phyloP scores from a whole-genome alignment of 2,113 vertebrate species.

The Pogonocichla stellata region DNA sequence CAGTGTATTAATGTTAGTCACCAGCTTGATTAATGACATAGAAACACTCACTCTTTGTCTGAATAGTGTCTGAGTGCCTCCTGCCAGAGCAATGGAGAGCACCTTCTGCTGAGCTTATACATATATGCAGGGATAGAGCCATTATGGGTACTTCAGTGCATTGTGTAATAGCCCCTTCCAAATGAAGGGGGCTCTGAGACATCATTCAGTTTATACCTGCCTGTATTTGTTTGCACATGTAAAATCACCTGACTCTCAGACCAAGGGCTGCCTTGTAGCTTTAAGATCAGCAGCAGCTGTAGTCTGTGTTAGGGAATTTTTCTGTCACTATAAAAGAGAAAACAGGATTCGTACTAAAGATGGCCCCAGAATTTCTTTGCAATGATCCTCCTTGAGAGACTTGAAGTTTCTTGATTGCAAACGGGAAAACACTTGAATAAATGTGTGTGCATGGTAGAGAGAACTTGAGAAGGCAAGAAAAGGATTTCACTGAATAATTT shows the following conservation, averaged over 20 bases:
- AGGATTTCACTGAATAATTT: not conserved
- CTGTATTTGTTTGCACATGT: not conserved
- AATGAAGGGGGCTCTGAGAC: slow-evolving; percentile 10
- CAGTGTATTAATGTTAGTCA: not conserved
- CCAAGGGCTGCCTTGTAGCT: not conserved
- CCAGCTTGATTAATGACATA: slow-evolving; percentile 17
- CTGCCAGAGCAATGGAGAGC: slow-evolving; percentile 1
- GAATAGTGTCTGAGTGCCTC: slow-evolving; percentile 6
- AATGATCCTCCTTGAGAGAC: not conserved
- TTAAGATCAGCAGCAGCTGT: not conserved
- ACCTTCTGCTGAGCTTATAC: slow-evolving; percentile 6
- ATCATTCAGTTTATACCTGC: not conserved
- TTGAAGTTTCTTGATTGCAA: not conserved
- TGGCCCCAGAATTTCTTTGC: not conserved
- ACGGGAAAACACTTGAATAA: not conserved
- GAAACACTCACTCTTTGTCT: slow-evolving; percentile 25
- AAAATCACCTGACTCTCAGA: not conserved
- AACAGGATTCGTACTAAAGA: not conserved
- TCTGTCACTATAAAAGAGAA: not conserved
- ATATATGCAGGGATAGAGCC: not conserved
- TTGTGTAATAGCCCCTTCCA: not conserved
- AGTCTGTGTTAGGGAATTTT: not conserved
- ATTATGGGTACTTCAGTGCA: not conserved
- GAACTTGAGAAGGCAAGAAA: not conserved
- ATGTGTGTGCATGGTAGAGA: not conserved